Conservation (phyloP, 1,140 invertebrate species). For the Grapholita molesta region DNA sequence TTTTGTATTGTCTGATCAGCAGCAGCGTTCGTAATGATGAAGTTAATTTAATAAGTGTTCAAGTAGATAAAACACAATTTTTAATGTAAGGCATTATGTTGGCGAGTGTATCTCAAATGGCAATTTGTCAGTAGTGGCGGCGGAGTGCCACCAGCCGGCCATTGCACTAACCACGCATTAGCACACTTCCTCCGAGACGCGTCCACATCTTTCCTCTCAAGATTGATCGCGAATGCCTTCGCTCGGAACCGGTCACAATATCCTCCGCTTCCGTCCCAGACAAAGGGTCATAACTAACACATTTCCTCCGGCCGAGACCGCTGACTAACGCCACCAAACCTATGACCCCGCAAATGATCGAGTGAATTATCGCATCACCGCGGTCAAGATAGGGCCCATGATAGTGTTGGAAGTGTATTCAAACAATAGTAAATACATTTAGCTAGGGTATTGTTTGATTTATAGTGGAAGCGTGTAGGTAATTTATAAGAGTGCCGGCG, state of each 20-base stretch:
- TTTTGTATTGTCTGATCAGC: too few relatives aligned
- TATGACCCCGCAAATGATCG: constrained; percentile 25
- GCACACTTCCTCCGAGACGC: constrained; percentile 45
- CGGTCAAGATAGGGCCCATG: constrained; percentile 41
- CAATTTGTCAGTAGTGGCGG: neutral
- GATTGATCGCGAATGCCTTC: constrained; percentile 46
- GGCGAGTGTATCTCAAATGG: neutral
- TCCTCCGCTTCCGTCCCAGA: constrained; percentile 49
- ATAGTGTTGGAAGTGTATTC: constrained; percentile 60
- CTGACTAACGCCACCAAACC: constrained; percentile 35
- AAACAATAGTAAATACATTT: constrained; percentile 75
- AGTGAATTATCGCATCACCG: constrained; percentile 38
- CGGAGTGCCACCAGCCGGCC: neutral
- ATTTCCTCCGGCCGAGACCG: constrained; percentile 49
- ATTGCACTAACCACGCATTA: constrained; percentile 61
- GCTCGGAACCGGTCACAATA: constrained; percentile 53
- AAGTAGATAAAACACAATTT: too few relatives aligned
- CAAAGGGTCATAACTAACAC: constrained; percentile 49
- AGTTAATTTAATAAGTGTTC: too few relatives aligned
- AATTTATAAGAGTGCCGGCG: constrained; percentile 69
- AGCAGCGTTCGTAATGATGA: too few relatives aligned
- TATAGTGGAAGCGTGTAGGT: constrained; percentile 69
- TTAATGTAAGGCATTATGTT: too few relatives aligned
- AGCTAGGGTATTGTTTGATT: constrained; percentile 68
- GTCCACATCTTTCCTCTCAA: constrained; percentile 38